Evolutionary conservation across 2,113 vertebrate species (phyloP).

Genomic region (Urocitellus parryii): DNA sequence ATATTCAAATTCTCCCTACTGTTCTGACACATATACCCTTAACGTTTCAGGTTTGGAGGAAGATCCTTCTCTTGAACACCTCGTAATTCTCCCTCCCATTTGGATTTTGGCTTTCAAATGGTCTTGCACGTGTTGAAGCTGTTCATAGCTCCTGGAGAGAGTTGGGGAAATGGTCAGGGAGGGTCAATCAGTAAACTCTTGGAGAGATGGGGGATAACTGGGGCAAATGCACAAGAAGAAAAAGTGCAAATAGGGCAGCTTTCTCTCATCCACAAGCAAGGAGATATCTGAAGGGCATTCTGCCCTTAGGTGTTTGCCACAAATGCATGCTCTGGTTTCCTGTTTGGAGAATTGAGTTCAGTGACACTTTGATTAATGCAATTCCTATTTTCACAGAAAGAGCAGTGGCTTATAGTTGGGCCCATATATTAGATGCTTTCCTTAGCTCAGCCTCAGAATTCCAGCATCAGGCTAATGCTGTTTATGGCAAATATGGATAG

Average conservation of each 20-base stretch:
- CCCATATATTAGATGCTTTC: not conserved
- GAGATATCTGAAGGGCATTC: constrained; percentile 10
- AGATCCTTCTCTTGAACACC: not conserved
- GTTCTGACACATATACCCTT: not conserved
- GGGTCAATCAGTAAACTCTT: not conserved
- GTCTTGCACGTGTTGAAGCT: not conserved
- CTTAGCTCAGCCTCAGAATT: constrained; percentile 46
- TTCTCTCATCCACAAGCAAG: not conserved
- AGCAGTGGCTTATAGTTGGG: constrained; percentile 44
- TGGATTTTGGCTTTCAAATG: not conserved
- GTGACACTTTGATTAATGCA: constrained; percentile 73
- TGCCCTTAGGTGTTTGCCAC: constrained; percentile 46
- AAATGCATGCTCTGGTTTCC: constrained; percentile 41
- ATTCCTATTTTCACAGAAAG: constrained; percentile 58
- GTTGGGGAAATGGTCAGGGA: not conserved
- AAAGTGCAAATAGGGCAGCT: not conserved
- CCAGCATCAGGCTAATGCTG: not conserved
- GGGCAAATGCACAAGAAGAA: not conserved
- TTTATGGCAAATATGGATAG: constrained; percentile 24
- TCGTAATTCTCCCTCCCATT: not conserved
- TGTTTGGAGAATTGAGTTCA: constrained; percentile 57
- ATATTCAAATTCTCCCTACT: constrained; percentile 52
- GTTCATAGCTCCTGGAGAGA: not conserved
- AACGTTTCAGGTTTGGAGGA: not conserved
- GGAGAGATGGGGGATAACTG: not conserved